phyloP scores from a whole-genome alignment of 2,797 vertebrate species.

The Telmatherina bonti region DNA sequence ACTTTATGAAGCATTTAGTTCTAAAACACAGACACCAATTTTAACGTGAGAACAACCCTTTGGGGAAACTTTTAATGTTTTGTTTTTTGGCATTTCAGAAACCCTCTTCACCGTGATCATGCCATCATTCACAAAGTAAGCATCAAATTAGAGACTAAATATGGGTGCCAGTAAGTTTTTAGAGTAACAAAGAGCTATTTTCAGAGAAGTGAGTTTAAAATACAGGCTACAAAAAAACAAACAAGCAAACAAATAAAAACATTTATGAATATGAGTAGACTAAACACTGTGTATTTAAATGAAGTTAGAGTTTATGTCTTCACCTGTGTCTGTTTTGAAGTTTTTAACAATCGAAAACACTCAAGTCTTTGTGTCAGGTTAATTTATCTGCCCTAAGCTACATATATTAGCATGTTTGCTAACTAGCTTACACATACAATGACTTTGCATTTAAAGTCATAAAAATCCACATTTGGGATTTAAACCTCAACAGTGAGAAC shows the following conservation, averaged over 20 bases:
- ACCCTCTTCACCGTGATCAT: too few species aligned
- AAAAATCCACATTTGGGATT: not conserved
- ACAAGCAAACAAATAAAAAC: not conserved
- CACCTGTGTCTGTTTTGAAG: not conserved
- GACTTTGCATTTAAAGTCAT: not conserved
- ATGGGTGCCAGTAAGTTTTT: too few species aligned
- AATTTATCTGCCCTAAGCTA: not conserved
- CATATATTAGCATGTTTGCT: not conserved
- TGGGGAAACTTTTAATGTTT: too few species aligned
- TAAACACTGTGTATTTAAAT: not conserved
- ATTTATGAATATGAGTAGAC: not conserved
- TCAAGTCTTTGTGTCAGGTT: not conserved
- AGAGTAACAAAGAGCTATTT: too few species aligned
- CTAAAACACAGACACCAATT: too few species aligned
- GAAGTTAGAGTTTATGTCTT: not conserved
- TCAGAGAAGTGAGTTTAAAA: too few species aligned
- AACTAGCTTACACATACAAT: not conserved
- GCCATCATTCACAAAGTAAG: too few species aligned
- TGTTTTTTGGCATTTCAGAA: too few species aligned
- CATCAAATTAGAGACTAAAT: too few species aligned
- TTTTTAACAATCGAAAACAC: not conserved
- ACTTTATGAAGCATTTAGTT: not conserved
- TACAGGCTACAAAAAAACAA: too few species aligned
- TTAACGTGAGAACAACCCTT: too few species aligned
- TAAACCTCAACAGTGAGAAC: not conserved